Evolutionary conservation across 2,113 vertebrate species (phyloP).

Genomic region (Pseudorhombus dupliciocellatus): DNA sequence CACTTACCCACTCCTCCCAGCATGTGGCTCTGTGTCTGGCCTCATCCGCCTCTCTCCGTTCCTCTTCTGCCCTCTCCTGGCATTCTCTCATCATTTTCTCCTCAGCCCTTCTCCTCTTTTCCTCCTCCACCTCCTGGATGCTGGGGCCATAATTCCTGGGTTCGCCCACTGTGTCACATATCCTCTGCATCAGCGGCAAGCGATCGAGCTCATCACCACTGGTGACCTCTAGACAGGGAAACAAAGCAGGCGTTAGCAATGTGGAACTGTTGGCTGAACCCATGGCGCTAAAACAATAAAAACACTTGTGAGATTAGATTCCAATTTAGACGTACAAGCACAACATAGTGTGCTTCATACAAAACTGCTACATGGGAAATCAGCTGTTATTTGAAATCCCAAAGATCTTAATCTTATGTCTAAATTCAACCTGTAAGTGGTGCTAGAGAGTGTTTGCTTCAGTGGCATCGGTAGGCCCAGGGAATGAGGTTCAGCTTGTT

Average conservation of each 20-base stretch:
- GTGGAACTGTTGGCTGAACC: too few relatives aligned
- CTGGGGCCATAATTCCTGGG: slow-evolving; percentile 86
- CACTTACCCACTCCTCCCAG: slow-evolving; percentile 90
- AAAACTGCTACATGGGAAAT: too few relatives aligned
- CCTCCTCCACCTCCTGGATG: slow-evolving; percentile 80
- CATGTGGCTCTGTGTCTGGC: slow-evolving; percentile 73
- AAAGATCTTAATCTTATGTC: background rate
- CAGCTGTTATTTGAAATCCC: too few relatives aligned
- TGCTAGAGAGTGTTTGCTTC: background rate
- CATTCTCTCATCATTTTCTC: slow-evolving; percentile 76
- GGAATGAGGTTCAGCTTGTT: too few relatives aligned
- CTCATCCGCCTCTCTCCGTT: slow-evolving; percentile 81
- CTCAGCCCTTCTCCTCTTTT: slow-evolving; percentile 77
- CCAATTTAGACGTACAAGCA: too few relatives aligned
- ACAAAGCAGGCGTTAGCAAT: background rate
- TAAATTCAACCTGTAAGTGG: background rate
- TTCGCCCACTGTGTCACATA: slow-evolving; percentile 83
- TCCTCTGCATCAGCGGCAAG: slow-evolving; percentile 78
- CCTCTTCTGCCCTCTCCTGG: slow-evolving; percentile 66
- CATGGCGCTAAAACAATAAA: background rate
- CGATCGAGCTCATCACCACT: slow-evolving; percentile 80
- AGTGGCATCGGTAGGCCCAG: too few relatives aligned
- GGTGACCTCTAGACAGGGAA: slow-evolving; percentile 80
- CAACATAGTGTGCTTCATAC: too few relatives aligned
- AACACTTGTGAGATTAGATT: background rate